Conservation (phyloP, 2,888 invertebrate genomes). For the Altica lythri region DNA sequence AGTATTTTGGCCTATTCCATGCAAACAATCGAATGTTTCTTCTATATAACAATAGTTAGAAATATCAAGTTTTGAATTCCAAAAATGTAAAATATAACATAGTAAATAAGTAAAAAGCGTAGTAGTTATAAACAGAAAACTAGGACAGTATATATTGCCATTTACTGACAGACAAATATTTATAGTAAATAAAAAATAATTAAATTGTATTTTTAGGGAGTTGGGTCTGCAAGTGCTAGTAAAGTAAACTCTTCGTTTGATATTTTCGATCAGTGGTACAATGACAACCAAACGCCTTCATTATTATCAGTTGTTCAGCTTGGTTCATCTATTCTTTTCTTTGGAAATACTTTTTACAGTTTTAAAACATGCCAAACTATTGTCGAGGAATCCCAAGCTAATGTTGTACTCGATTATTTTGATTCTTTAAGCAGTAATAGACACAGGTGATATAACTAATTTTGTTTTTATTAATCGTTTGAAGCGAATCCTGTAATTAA, state of each 20-base stretch:
- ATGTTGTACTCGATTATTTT: constrained; percentile 60
- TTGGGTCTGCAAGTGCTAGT: constrained; percentile 41
- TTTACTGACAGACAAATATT: too few relatives aligned
- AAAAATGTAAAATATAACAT: too few relatives aligned
- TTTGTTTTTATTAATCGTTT: background rate
- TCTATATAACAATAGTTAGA: too few relatives aligned
- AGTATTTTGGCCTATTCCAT: too few relatives aligned
- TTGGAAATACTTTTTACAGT: constrained; percentile 49
- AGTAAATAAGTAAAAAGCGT: too few relatives aligned
- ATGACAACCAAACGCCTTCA: constrained; percentile 48
- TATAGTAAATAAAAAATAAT: too few relatives aligned
- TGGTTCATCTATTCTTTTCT: constrained; percentile 48
- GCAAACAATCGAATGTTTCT: too few relatives aligned
- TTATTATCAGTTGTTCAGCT: constrained; percentile 56
- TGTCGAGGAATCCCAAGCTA: constrained; percentile 62
- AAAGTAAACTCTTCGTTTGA: constrained; percentile 47
- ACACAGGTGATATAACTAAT: constrained; percentile 57
- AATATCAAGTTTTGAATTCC: too few relatives aligned
- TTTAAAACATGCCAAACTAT: constrained; percentile 44
- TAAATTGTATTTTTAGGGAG: constrained; percentile 34
- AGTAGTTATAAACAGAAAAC: too few relatives aligned
- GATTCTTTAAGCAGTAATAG: constrained; percentile 61
- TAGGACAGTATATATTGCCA: too few relatives aligned
- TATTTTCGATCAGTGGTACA: constrained; percentile 46
- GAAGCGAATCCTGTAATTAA: too few relatives aligned